Conservation (phyloP, 2,797 vertebrate species). For the Pyrocephalus nanus region DNA sequence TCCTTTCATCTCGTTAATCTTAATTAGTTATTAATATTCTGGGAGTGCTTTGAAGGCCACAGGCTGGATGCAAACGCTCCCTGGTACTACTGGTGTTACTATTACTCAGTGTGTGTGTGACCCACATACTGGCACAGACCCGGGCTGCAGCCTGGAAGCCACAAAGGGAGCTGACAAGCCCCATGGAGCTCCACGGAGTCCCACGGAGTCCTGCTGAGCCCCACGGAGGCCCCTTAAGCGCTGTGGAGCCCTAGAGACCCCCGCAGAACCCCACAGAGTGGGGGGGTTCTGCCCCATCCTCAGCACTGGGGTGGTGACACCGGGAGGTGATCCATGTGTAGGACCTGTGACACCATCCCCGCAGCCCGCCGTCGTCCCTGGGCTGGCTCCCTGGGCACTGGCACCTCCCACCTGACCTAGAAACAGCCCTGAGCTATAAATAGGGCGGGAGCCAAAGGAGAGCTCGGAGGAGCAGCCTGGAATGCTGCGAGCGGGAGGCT, state of each 20-base stretch:
- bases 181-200: neutral
- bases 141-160: neutral
- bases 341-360: fast-evolving
- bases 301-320: neutral
- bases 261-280: neutral
- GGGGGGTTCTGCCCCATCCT: no score
- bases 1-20: neutral
- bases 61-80: neutral
- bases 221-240: neutral
- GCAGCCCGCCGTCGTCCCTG: fast-evolving
- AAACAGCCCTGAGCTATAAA: conserved; percentile 58
- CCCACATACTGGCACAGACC: neutral
- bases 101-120: neutral
- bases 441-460: neutral
- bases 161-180: neutral
- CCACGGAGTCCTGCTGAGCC: neutral
- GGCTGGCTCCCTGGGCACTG: neutral
- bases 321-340: fast-evolving
- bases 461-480: neutral
- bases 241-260: neutral
- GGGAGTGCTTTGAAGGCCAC: neutral
- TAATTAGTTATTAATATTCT: neutral
- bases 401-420: conserved; percentile 36
- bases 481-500: neutral
- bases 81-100: neutral